Conservation (phyloP, 2,113 vertebrate species). For the Hirundichthys speculiger region DNA sequence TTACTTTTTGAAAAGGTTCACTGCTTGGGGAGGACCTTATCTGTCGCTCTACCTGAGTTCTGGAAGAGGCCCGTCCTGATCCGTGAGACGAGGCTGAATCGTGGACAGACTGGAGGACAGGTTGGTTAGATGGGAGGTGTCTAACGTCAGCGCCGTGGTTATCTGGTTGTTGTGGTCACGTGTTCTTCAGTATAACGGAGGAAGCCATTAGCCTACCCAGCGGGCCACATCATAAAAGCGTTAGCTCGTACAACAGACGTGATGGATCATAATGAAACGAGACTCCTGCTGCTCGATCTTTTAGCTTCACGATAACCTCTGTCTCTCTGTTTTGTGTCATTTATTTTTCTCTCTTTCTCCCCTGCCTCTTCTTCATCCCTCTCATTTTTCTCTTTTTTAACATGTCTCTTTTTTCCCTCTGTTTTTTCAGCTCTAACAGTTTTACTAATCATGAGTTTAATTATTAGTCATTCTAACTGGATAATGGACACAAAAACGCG, state of each 20-base stretch:
- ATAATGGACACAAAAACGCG: slow-evolving; percentile 18
- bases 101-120: slow-evolving; percentile 7
- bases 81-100: slow-evolving; percentile 3
- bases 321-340: slow-evolving; percentile 68
- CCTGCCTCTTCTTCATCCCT: slow-evolving; percentile 46
- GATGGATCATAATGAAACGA: slow-evolving; percentile 69
- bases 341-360: slow-evolving; percentile 46
- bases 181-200: slow-evolving; percentile 70
- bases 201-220: slow-evolving; percentile 69
- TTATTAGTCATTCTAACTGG: slow-evolving; percentile 34
- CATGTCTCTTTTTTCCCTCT: slow-evolving; percentile 11
- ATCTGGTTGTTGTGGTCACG: slow-evolving; percentile 58
- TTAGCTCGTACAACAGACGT: slow-evolving; percentile 66
- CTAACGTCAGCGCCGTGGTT: slow-evolving; percentile 43
- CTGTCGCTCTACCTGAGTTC: too few relatives aligned
- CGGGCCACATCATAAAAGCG: slow-evolving; percentile 70
- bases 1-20: too few relatives aligned
- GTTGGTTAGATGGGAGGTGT: slow-evolving; percentile 16
- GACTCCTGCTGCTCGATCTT: slow-evolving; percentile 50
- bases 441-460: slow-evolving; percentile 27
- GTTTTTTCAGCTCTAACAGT: slow-evolving; percentile 5
- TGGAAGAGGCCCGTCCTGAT: too few relatives aligned
- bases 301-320: slow-evolving; percentile 49
- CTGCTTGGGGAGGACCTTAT: neutral
- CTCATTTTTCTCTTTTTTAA: slow-evolving; percentile 47